Evolutionary conservation across 2,113 vertebrate genomes (phyloP).

Genomic region (Tursiops truncatus): DNA sequence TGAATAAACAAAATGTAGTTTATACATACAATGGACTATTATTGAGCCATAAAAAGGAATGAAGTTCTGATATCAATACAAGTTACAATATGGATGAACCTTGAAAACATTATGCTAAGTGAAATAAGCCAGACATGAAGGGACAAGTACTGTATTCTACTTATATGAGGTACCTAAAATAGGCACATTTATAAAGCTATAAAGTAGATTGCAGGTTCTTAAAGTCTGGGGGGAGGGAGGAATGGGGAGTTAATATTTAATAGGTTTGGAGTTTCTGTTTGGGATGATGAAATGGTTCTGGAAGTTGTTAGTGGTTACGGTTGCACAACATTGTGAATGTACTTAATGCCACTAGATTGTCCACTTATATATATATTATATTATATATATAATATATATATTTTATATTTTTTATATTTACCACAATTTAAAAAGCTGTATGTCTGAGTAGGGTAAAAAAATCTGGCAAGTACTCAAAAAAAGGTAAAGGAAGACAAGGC

Average conservation of each 20-base stretch:
- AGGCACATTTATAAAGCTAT: background rate
- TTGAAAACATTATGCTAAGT: background rate
- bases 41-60: background rate
- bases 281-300: background rate
- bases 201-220: background rate
- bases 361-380: background rate
- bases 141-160: background rate
- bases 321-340: background rate
- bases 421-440: background rate
- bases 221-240: background rate
- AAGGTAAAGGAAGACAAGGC: background rate
- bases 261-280: background rate
- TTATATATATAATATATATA: background rate
- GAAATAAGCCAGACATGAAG: background rate
- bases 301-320: background rate
- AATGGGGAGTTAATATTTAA: background rate
- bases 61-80: background rate
- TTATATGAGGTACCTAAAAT: background rate
- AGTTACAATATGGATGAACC: background rate
- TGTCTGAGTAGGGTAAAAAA: background rate
- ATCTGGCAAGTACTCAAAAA: background rate
- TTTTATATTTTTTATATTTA: background rate
- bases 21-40: background rate
- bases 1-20: background rate
- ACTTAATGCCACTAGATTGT: background rate